Evolutionary conservation across 1,140 invertebrate species (phyloP), one percentile per base, ranked within the genome.

Genomic region (Trichonephila clavata): DNA sequence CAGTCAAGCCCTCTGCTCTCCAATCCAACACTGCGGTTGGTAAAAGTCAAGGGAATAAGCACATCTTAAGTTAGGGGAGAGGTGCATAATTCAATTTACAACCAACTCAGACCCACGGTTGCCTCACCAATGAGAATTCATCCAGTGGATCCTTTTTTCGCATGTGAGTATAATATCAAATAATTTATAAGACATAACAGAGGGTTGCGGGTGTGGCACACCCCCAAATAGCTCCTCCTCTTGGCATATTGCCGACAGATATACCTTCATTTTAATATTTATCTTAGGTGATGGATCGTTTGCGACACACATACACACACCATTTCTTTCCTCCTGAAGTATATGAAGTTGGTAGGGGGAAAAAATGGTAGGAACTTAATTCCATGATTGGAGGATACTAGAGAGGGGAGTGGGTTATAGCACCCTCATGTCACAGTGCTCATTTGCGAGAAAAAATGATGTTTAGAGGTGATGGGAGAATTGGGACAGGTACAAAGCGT

Each of bases 241-340:
- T 80, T 90, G 88, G 88, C 88, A 32, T 16, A 10, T 6, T 32
- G 88, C 88, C 88, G 50, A 10, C 50, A n/a, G 88, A 18, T 32
- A 27, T 39, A 77, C 88, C 71, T 90, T 59, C n/a, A 90, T 90
- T 90, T 90, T 90, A 90, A 90, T 90, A 90, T 68, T 90, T 39
- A 68, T 16, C 68, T 24, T 18, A 32, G 65, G n/a, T 90, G 65
- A 90, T 90, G 88, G 88, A 90, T 90, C 65, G 32, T 18, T 59
- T 39, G 65, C 39, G 71, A 90, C 88, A 90, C 60, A 21, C 59
- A 61, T 32, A 63, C 39, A 39, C 32, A 39, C 24, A 68, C 50
- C 8, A 24, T 5, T n/a, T 83, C 57, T 4, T 83, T 57, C 57
- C n/a, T 2, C 27, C 16, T 83, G 39, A 43, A 1, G 21, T 16